These are phyloP conservation scores for Dione vanillae DNA, from an alignment of 2,888 invertebrate species.

Conservation along the genomic window DNA sequence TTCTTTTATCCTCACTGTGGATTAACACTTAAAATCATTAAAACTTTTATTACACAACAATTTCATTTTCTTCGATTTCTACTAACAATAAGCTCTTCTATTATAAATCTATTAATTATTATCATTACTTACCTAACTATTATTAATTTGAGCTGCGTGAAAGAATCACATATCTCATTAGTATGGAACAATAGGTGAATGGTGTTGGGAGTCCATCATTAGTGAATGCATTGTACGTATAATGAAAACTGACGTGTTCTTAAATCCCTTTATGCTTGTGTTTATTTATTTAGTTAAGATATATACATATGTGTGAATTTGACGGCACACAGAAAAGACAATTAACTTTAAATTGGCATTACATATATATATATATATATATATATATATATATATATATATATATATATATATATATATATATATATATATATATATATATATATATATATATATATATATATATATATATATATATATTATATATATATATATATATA, in stretches of 20 bases:
- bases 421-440: too few relatives aligned
- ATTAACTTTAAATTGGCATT: background rate
- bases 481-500: too few relatives aligned
- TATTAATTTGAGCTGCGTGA: constrained; percentile 18
- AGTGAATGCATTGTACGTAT: constrained; percentile 42
- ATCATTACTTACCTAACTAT: background rate
- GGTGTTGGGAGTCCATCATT: constrained; percentile 39
- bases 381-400: too few relatives aligned
- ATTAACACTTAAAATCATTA: too few relatives aligned
- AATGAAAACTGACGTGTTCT: constrained; percentile 41
- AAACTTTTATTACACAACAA: too few relatives aligned
- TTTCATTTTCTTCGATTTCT: background rate
- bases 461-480: too few relatives aligned
- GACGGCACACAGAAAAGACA: background rate
- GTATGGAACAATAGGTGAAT: constrained; percentile 40
- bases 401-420: too few relatives aligned
- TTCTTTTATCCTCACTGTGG: too few relatives aligned
- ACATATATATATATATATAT: too few relatives aligned
- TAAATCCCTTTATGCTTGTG: constrained; percentile 8
- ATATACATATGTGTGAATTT: background rate
- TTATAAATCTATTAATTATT: constrained; percentile 7
- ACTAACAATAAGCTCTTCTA: background rate
- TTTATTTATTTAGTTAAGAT: constrained; percentile 4
- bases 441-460: too few relatives aligned
- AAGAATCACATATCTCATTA: constrained; percentile 47